Conservation (phyloP, 1,140 invertebrate species). For the Bombus waltoni region DNA sequence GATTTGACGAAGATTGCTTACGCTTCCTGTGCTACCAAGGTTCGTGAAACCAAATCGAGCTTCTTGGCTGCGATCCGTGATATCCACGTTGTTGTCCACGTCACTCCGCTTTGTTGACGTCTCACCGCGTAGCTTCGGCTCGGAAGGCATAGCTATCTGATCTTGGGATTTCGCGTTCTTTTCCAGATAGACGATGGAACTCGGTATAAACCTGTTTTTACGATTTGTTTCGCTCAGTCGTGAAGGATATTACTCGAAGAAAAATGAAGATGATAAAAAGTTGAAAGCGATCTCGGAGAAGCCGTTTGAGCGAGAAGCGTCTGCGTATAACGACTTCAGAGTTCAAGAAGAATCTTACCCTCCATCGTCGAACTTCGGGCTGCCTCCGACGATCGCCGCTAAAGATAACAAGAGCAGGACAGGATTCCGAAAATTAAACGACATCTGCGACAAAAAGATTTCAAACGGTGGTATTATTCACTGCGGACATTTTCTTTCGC, state of each 20-base stretch:
- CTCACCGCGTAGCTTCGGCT: conserved; percentile 53
- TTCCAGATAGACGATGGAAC: conserved; percentile 75
- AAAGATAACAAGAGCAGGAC: conserved; percentile 37
- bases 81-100: conserved; percentile 61
- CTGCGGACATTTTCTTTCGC: not conserved
- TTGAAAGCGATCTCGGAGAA: not conserved
- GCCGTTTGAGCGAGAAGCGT: not conserved
- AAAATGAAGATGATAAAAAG: not conserved
- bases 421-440: conserved; percentile 9
- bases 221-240: not conserved
- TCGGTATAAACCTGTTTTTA: conserved; percentile 77
- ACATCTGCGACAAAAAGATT: conserved; percentile 41
- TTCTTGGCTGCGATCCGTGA: conserved; percentile 76
- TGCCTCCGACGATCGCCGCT: conserved; percentile 58
- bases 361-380: conserved; percentile 77
- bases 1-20: conserved; percentile 46
- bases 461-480: not conserved
- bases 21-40: conserved; percentile 70
- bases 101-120: conserved; percentile 56
- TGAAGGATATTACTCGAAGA: too few species aligned
- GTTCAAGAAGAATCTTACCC: conserved; percentile 68
- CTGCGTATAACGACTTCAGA: not conserved
- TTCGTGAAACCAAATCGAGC: conserved; percentile 79
- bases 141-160: conserved; percentile 74
- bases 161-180: conserved; percentile 75